Conservation (phyloP, 1,140 invertebrate species). For the Cardiocondyla obscurior region DNA sequence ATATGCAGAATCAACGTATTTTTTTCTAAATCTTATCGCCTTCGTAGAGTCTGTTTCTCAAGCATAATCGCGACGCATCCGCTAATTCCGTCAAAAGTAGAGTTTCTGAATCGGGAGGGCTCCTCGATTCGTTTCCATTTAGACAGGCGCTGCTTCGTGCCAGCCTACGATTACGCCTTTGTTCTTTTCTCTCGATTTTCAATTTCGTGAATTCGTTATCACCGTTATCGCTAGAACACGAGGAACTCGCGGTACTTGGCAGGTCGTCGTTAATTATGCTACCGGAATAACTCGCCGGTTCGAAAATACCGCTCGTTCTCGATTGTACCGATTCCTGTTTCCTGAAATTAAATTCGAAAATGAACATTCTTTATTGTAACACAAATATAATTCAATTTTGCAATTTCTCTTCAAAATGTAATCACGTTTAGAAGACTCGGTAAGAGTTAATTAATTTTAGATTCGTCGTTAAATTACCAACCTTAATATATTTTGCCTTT, state of each 20-base stretch:
- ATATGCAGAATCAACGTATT: constrained; percentile 9
- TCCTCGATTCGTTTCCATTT: constrained; percentile 45
- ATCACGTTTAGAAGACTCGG: too few species aligned
- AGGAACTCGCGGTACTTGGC: constrained; percentile 63
- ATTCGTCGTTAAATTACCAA: background rate
- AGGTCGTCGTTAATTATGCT: constrained; percentile 54
- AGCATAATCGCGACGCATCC: constrained; percentile 60
- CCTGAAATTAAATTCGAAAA: constrained; percentile 55
- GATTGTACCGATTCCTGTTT: constrained; percentile 60
- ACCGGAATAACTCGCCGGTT: constrained; percentile 51
- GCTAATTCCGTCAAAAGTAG: constrained; percentile 73
- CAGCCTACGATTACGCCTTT: constrained; percentile 82
- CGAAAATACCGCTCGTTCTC: constrained; percentile 56
- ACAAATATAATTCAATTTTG: background rate
- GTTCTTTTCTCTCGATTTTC: constrained; percentile 82
- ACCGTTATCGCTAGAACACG: constrained; percentile 48
- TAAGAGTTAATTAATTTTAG: background rate
- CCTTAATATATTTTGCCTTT: constrained; percentile 2
- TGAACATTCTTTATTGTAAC: background rate
- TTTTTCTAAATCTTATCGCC: constrained; percentile 34
- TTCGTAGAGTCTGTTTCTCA: background rate
- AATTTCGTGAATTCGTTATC: constrained; percentile 85
- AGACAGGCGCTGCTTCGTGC: constrained; percentile 80
- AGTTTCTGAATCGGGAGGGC: constrained; percentile 67
- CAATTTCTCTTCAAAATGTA: background rate